Percentiles rank a stretch among this genome's conserved stretches.
Evolutionary conservation across 2,888 invertebrate genomes (phyloP).

Genomic region (Odontocolon sp.): DNA sequence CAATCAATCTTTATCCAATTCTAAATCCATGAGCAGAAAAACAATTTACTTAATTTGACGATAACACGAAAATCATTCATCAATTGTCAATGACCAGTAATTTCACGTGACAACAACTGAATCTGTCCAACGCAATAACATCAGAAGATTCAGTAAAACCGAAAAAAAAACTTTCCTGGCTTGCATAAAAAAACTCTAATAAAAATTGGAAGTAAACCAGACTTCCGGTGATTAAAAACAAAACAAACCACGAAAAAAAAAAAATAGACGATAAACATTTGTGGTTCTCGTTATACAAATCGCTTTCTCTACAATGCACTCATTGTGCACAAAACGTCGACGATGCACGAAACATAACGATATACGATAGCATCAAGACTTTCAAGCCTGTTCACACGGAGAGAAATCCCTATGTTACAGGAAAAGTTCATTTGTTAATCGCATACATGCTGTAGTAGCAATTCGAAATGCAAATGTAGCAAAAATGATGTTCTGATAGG

Average conservation of each 20-base stretch:
- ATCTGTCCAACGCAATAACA: neutral
- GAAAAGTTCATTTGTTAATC: no score
- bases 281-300: neutral
- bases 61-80: neutral
- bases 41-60: neutral
- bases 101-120: no score
- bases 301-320: neutral
- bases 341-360: neutral
- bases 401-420: no score
- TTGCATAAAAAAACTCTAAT: no score
- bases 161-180: neutral
- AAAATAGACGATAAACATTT: neutral
- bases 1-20: conserved; percentile 1
- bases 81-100: neutral
- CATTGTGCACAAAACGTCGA: neutral
- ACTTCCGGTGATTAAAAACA: no score
- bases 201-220: no score
- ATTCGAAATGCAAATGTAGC: no score
- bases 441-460: no score
- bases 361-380: conserved; percentile 13
- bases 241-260: no score
- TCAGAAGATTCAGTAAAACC: neutral
- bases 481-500: no score
- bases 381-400: conserved; percentile 10
- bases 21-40: neutral